Percentiles rank a stretch among this genome's conserved stretches.
Evolutionary conservation across 2,113 vertebrate genomes (phyloP).

Genomic region (Cyprinodon brontotheroides): DNA sequence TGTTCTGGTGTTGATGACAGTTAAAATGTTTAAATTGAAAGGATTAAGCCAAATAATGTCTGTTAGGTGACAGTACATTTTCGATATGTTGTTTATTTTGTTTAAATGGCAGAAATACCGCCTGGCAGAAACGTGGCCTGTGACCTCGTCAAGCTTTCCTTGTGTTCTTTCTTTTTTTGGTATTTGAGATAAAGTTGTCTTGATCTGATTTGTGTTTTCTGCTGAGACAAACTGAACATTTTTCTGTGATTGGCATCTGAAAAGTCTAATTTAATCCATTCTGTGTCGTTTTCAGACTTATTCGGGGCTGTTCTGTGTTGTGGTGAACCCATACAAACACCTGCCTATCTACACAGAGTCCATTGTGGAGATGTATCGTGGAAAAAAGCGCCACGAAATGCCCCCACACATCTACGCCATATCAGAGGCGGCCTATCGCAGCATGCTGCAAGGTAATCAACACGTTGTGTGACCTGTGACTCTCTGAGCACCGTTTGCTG

Average conservation of each 20-base stretch:
- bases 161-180: background rate
- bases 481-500: conserved; percentile 15
- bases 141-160: background rate
- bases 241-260: background rate
- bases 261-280: conserved; percentile 15
- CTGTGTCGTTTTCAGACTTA: conserved; percentile 83
- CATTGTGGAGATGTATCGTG: conserved; percentile 93
- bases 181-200: background rate
- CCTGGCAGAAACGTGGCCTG: background rate
- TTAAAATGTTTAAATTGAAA: background rate
- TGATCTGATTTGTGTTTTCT: background rate
- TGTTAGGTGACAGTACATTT: background rate
- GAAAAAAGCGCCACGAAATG: conserved; percentile 93
- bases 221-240: background rate
- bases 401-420: conserved; percentile 93
- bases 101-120: background rate
- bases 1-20: too few species aligned
- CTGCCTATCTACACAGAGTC: conserved; percentile 91
- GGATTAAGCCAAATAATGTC: background rate
- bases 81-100: background rate
- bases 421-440: conserved; percentile 90
- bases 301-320: conserved; percentile 92
- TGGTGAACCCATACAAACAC: conserved; percentile 94
- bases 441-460: conserved; percentile 91
- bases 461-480: conserved; percentile 30